Percentiles rank a stretch among this genome's conserved stretches.
These are phyloP conservation scores for Gymnopithys bicolor DNA, from an alignment of 2,797 vertebrate species.

Conservation along the genomic window DNA sequence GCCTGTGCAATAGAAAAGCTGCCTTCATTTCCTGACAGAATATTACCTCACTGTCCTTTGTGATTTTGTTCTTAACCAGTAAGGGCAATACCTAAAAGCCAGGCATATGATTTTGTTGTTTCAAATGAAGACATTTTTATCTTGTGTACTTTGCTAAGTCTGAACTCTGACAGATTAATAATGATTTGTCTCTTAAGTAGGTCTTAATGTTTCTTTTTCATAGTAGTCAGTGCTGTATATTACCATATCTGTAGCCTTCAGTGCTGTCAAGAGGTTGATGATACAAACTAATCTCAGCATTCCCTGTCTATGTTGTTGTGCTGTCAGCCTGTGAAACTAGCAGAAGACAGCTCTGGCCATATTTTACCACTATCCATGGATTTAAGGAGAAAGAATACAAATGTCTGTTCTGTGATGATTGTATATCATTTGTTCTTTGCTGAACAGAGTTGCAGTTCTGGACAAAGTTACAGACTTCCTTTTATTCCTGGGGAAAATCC, in stretches of 20 bases:
- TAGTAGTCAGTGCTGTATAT: not conserved
- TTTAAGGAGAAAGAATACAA: not conserved
- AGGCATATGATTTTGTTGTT: not conserved
- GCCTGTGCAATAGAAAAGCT: not conserved
- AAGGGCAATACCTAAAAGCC: not conserved
- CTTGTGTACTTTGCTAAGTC: not conserved
- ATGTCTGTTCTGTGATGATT: not conserved
- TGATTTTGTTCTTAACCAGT: not conserved
- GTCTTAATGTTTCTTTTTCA: not conserved
- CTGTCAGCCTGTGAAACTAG: not conserved
- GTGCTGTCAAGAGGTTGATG: not conserved
- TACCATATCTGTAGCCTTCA: not conserved
- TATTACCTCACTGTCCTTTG: not conserved
- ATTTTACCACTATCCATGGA: not conserved
- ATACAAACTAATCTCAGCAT: not conserved
- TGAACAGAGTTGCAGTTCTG: constrained; percentile 88
- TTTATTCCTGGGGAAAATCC: constrained; percentile 92
- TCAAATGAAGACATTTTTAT: not conserved
- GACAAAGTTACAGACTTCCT: constrained; percentile 96
- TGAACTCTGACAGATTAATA: not conserved
- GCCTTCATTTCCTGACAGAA: not conserved
- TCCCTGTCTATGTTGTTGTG: not conserved
- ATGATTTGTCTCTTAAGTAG: not conserved
- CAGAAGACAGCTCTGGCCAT: not conserved
- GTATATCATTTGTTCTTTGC: constrained; percentile 18